Evolutionary conservation across 2,797 vertebrate genomes (phyloP), one percentile per base, ranked within the genome.

Genomic region (Streptopelia turtur): DNA sequence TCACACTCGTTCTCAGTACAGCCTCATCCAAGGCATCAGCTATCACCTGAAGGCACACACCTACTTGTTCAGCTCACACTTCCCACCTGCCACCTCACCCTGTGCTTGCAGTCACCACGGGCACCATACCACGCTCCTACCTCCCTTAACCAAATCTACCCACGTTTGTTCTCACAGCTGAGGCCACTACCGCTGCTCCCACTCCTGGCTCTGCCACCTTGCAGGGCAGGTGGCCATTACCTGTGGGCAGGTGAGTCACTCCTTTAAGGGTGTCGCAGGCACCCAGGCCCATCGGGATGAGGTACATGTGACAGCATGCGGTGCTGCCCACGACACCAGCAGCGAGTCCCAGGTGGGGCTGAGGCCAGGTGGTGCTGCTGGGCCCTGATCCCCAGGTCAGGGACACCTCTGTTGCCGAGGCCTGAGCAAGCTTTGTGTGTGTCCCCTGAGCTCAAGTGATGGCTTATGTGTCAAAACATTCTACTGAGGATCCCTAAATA

Each of bases 381-480:
- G 24, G 24, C 47, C 18, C 45, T 68, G 71, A 20, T 23, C 28
- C 30, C 25, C 7, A 8, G 5, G 6, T 8, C 39, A 50, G 24
- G 13, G 16, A 20, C 37, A 10, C 9, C 1, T 0, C n/a, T 2
- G 1, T 13, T 71, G 35, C 28, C 3, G 1, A 52, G 16, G 25
- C 37, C 59, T n/a, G 20, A 72, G 35, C 1, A 1, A 16, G 45
- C 8, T 55, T 28, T 33, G 30, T 8, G 11, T 11, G 33, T 13
- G 24, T 24, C 6, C 35, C 47, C n/a, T 23, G 47, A 61, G 27
- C 33, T 64, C 21, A 18, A 18, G 17, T 9, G 47, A 35, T 52
- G 52, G 41, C 21, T 35, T n/a, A 20, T 3, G 27, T 5, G 14
- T 28, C 66, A 59, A 45, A 74, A 33, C 3, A 1, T 35, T 35